phyloP scores from a whole-genome alignment of 2,888 invertebrate species.

The Drosophila leonis region DNA sequence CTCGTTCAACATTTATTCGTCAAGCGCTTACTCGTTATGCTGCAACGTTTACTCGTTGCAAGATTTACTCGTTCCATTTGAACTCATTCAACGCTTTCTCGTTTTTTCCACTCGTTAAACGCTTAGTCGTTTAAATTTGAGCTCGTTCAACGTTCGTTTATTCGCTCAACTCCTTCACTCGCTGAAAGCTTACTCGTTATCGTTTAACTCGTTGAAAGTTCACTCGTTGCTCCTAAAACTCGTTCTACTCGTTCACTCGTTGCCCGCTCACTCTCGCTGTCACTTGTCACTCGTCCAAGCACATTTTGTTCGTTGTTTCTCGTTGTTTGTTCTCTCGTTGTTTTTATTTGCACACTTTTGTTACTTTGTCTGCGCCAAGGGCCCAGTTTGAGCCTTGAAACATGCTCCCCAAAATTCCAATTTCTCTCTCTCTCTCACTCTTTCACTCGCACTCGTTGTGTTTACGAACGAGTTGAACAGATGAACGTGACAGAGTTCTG shows the following conservation, averaged over 20 bases:
- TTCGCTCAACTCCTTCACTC: neutral
- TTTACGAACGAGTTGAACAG: constrained; percentile 8
- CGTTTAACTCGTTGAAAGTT: neutral
- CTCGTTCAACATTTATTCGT: constrained; percentile 5
- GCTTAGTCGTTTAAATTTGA: neutral
- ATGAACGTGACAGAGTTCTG: constrained; percentile 1
- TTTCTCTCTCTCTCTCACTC: constrained; percentile 9
- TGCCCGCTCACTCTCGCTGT: neutral
- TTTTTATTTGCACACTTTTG: neutral
- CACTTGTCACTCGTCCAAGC: constrained; percentile 5
- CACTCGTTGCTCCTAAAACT: neutral
- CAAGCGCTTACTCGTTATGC: neutral
- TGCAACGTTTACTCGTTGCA: neutral
- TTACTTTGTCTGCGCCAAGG: neutral
- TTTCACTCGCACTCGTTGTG: constrained; percentile 5
- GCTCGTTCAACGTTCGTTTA: constrained; percentile 1
- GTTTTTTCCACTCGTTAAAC: neutral
- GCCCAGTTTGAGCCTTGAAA: neutral
- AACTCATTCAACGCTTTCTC: neutral
- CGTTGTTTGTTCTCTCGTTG: neutral
- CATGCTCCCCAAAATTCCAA: constrained; percentile 2
- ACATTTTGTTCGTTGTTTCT: constrained; percentile 2
- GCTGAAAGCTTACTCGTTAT: neutral
- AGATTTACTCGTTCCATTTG: neutral
- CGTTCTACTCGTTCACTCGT: constrained; percentile 1